Base-by-base conservation (phyloP, 2,113 vertebrate species). In the Rhynchomys soricoides region DNA sequence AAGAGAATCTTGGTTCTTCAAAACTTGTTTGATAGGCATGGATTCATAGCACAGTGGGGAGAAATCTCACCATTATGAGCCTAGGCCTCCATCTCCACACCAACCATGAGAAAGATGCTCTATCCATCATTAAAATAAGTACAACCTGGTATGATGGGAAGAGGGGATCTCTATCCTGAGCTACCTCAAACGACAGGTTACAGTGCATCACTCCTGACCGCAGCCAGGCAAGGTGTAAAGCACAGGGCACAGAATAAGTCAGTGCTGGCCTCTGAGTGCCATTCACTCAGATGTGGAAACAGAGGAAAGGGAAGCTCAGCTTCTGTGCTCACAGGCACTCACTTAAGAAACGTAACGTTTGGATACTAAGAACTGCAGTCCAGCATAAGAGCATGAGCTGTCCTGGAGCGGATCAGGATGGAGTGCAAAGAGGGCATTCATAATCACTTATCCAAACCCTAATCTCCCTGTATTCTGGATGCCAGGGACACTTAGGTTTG, bases 401-500 rank as follows among this genome's bases (percentile, higher is more conserved):
- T 34, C 52, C 71, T n/a, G 16, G 0, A 68, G 66, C 5, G 2
- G 66, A 68, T 68, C 31, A 68, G 13, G 66, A 68, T 22, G n/a
- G n/a, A 50, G 34, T 15, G 40, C n/a, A 85, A 43, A 50, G 31
- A 31, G 16, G 75, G 9, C 5, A 26, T 13, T 2, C 0, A 45
- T 59, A 73, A 12, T 34, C 3, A 0, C 19, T 43, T 34, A n/a
- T 26, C 16, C 6, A 4, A 40, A n/a, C 55, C 57, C 82, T 64
- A 24, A 10, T 62, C 48, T 43, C 43, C 0, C 0, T 10, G 29
- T 6, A 3, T n/a, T 45, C 48, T 50, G 31, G 7, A 19, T 85
- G 1, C 17, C 7, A 48, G 59, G n/a, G 0, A 5, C n/a, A 29
- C n/a, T 83, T 59, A 59, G 22, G 0, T 17, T 22, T 1, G 3